phyloP scores from a whole-genome alignment of 2,797 vertebrate genomes.

The Cottoperca gobio region DNA sequence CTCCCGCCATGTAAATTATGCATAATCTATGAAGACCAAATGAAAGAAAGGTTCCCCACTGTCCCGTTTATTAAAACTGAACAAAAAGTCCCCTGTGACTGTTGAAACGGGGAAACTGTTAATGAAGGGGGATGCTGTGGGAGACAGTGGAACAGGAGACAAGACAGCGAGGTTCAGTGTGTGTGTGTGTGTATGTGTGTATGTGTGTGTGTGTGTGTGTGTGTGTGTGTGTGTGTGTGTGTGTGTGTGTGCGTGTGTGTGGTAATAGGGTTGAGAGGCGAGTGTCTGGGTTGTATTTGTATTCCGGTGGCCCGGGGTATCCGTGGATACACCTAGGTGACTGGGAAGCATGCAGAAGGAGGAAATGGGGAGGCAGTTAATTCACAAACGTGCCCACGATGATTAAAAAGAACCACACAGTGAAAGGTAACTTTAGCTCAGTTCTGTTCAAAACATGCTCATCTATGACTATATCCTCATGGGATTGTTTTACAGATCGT shows the following conservation, averaged over 20 bases:
- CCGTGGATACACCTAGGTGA: conserved; percentile 93
- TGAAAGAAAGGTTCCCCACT: conserved; percentile 35
- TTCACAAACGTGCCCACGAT: conserved; percentile 78
- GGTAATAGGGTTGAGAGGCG: conserved; percentile 73
- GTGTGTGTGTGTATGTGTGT: conserved; percentile 32
- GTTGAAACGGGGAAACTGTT: conserved; percentile 83
- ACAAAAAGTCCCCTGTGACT: conserved; percentile 63
- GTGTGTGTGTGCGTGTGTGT: conserved; percentile 39
- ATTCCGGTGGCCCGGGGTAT: conserved; percentile 88
- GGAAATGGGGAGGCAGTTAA: conserved; percentile 85
- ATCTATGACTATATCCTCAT: conserved; percentile 15
- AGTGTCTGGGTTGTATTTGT: conserved; percentile 89
- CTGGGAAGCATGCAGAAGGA: conserved; percentile 89
- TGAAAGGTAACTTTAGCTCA: conserved; percentile 79
- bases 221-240: conserved; percentile 43
- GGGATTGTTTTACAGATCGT: background rate
- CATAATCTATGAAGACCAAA: conserved; percentile 34
- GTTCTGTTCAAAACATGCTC: conserved; percentile 41
- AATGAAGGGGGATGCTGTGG: conserved; percentile 78
- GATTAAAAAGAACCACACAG: conserved; percentile 77
- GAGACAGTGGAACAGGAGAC: conserved; percentile 66
- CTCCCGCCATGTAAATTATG: conserved; percentile 25
- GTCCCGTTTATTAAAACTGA: conserved; percentile 55
- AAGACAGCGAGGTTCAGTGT: conserved; percentile 62
- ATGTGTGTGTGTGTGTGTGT: conserved; percentile 20